Conservation (phyloP, 2,888 invertebrate species). For the Synanthedon andrenaeformis region DNA sequence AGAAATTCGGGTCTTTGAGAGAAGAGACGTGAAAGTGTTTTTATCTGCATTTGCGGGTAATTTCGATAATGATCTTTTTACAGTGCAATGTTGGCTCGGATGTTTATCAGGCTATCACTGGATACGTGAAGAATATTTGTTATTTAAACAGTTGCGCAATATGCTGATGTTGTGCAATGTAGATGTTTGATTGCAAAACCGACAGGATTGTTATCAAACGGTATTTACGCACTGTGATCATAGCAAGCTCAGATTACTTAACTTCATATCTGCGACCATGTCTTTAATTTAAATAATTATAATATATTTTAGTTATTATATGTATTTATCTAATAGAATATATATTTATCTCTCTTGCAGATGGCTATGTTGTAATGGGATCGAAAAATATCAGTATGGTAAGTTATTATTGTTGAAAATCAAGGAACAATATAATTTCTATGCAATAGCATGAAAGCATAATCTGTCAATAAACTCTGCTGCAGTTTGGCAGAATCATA, state of each 20-base stretch:
- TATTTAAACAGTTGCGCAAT: constrained; percentile 16
- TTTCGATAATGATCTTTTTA: constrained; percentile 12
- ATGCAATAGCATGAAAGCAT: too few species aligned
- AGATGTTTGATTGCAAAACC: not conserved
- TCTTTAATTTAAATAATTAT: too few species aligned
- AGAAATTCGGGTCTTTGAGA: not conserved
- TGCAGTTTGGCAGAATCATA: too few species aligned
- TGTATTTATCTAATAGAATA: too few species aligned
- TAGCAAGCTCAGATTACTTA: not conserved
- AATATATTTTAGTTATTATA: too few species aligned
- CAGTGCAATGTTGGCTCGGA: constrained; percentile 9
- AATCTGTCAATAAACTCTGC: too few species aligned
- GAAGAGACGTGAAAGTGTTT: not conserved
- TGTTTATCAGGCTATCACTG: constrained; percentile 10
- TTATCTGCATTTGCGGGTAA: constrained; percentile 9
- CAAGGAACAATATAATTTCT: too few species aligned
- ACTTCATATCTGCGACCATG: not conserved
- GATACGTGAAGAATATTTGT: constrained; percentile 2
- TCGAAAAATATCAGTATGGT: too few species aligned
- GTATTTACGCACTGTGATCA: not conserved
- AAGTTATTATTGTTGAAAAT: too few species aligned
- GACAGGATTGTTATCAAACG: not conserved
- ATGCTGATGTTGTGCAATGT: not conserved
- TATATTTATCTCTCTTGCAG: too few species aligned
- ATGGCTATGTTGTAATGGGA: too few species aligned